Evolutionary conservation across 2,888 invertebrate genomes (phyloP), one percentile per base, ranked within the genome.

Genomic region (Dicyrtoma fusca): DNA sequence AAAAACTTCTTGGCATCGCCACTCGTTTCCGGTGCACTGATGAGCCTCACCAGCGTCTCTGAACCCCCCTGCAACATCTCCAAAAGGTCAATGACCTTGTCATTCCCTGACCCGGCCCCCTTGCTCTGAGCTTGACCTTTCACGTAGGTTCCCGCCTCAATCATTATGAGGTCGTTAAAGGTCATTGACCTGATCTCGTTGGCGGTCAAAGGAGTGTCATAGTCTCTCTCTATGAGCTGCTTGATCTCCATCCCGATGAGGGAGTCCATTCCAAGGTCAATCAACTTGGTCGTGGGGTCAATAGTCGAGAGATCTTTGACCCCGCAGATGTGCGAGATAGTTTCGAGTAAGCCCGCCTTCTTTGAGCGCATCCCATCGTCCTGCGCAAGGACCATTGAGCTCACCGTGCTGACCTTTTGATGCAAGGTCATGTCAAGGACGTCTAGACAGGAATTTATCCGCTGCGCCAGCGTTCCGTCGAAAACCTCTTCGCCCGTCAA

Each of bases 391-490:
- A 86, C 85, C 87, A 11, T 87, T 77, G 92, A 92, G 0, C 90
- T 87, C 0, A 94, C 87, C 44, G 86, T 92, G 19, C 94, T 86
- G 0, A 86, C 83, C 13, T 83, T 80, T 75, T 90, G 89, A 74
- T 87, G 87, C 69, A 98, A 84, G 84, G 97, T 88, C 25, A 76
- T 74, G 74, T 84, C 83, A 34, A 96, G 84, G 0, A 90, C 87
- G 34, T 88, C 85, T 13, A 96, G 85, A 82, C 95, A 95, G 0
- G 92, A 94, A 0, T 89, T 87, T 81, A 96, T 92, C 78, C 89
- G 88, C 83, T 96, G 96, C 74, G 93, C 94, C 1, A 94, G 85
- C 0, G 94, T 95, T 11, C 95, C 95, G 68, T 88, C 88, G 69
- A 88, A 82, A 1, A 87, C 87, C 10, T 34, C 34, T 3, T 34